Evolutionary conservation across 2,113 vertebrate species (phyloP), one percentile per base, ranked within the genome.

Genomic region (Cyprinodon variegatus): DNA sequence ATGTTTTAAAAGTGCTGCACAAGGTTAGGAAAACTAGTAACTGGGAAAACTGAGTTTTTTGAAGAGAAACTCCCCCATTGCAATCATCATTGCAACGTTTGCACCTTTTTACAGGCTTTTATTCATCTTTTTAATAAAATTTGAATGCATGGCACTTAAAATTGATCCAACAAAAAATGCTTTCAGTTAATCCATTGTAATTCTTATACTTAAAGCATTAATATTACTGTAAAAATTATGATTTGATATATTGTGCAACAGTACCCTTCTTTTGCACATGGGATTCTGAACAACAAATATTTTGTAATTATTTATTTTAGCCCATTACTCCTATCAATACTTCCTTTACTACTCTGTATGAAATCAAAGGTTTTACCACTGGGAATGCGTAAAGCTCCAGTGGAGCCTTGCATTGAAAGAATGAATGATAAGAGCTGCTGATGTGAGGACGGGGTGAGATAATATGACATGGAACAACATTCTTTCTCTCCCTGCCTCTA

Each of bases 371-470:
- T 39, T 41, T 60, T 40, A 37, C 17, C 17, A 57, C 13, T 11
- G 5, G 9, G 62, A 45, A 13, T 22, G 61, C 13, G 39, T 61
- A 40, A 68, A 63, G 57, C n/a, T 11, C 57, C 57, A 65, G 17
- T 4, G 38, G 39, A 66, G 64, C 59, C 72, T 72, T 20, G 1
- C 48, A 60, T 40, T 59, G 9, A 40, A 41, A 80, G 22, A 37
- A n/a, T 2, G 11, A 68, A 50, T 37, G 73, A 79, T 72, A 48
- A 72, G 50, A 72, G 39, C 29, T 69, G 78, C 68, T 82, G 77
- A 81, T 77, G 59, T 38, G 50, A 78, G 72, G 22, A 17, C 43
- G 61, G 41, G 22, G 29, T 59, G 59, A 61, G 67, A 71, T 20
- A n/a, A 74, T 41, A 50, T 74, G 66, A 79, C 63, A 39, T 1